Base-by-base conservation (phyloP, 2,113 vertebrate species). In the Pluvialis apricaria region DNA sequence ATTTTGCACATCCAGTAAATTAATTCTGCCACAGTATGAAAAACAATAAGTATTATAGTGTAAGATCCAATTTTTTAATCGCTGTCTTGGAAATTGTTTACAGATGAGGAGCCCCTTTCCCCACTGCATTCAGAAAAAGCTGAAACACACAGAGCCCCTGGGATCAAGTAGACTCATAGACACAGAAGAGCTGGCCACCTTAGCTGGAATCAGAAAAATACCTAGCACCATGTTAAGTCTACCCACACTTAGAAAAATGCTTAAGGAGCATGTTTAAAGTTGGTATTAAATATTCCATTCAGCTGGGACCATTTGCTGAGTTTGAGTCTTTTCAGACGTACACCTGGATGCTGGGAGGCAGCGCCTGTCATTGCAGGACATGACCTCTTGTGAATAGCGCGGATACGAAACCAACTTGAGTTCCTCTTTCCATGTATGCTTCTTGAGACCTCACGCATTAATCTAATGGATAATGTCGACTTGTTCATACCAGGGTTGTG, bases 331-430 rank as follows among this genome's bases (percentile, higher is more conserved):
- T 90, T 36, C 6, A 4, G 36, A 17, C 11, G 28, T 49, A 36
- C 24, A 6, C 5, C 15, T 1, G 2, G 19, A 55, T 62, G 7
- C 25, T 47, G 61, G 13, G 55, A 69, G 44, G 40, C 77, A 73
- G 40, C 38, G 11, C 7, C 28, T 32, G 9, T 12, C 31, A 15
- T 21, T 34, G 25, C 8, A 66, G 45, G 25, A 44, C 13, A 6
- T 0, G 0, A 6, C 11, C 1, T 81, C 24, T 16, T 40, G 14
- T 1, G 2, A 81, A 21, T 2, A 66, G 6, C 5, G 31, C 88
- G 31, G 17, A 45, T 62, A 42, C 45, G 19, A 83, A 57, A 94
- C 31, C 13, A 62, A 24, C 20, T 24, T 10, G 44, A 62, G 45
- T 21, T 86, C 83, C 45, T 77, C 26, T 58, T 18, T 49, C 44